A percentile compares a stretch with the other conserved stretches of the same genome.
These are phyloP conservation scores for Philotrypesis tridentata DNA, from an alignment of 1,140 invertebrate species.

Conservation along the genomic window DNA sequence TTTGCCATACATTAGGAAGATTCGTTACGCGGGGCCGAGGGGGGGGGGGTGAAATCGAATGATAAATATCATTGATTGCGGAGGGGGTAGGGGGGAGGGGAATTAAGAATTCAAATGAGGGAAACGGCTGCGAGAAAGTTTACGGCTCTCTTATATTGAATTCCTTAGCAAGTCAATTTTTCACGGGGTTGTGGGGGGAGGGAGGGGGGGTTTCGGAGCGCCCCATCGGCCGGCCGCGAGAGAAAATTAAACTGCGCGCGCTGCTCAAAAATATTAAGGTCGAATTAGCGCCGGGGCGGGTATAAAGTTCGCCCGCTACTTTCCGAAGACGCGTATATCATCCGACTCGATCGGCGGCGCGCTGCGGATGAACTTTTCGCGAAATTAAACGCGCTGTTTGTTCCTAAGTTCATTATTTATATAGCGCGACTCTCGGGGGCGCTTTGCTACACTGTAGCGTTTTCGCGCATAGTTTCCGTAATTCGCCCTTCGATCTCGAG, in stretches of 20 bases:
- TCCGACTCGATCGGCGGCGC: too few relatives aligned
- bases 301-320: not conserved
- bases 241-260: not conserved
- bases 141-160: not conserved
- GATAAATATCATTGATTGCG: not conserved
- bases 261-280: not conserved
- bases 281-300: too few relatives aligned
- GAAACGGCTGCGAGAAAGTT: not conserved
- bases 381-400: too few relatives aligned
- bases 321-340: too few relatives aligned
- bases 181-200: not conserved
- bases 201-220: too few relatives aligned
- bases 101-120: not conserved
- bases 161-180: not conserved
- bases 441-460: too few relatives aligned
- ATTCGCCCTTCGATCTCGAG: too few relatives aligned
- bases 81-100: not conserved
- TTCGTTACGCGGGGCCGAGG: not conserved
- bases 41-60: not conserved
- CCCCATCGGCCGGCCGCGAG: too few relatives aligned
- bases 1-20: slow-evolving; percentile 1
- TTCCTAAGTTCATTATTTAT: too few relatives aligned
- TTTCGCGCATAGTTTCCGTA: too few relatives aligned
- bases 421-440: too few relatives aligned
- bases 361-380: too few relatives aligned